Evolutionary conservation across 2,888 invertebrate species (phyloP).

Genomic region (Diachrysia chrysitis): DNA sequence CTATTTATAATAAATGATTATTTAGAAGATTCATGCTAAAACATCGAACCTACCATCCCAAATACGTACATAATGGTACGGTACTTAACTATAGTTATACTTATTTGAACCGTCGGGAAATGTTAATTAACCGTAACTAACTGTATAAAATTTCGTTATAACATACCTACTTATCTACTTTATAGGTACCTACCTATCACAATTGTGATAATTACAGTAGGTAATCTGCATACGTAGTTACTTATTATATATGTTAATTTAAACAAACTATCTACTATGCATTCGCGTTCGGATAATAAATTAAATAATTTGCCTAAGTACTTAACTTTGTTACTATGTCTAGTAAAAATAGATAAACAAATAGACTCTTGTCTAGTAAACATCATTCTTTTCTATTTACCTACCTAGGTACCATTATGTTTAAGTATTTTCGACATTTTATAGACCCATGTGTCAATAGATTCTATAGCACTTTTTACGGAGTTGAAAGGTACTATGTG

Average conservation of each 20-base stretch:
- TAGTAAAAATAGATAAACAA: too few species aligned
- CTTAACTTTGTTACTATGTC: too few species aligned
- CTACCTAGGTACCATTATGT: too few species aligned
- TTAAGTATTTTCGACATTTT: too few species aligned
- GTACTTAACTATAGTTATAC: too few species aligned
- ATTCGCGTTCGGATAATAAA: background rate
- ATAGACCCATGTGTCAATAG: too few species aligned
- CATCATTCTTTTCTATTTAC: too few species aligned
- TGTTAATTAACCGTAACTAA: slow-evolving; percentile 4
- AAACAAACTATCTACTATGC: background rate
- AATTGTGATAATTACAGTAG: background rate
- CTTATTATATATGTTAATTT: slow-evolving; percentile 1
- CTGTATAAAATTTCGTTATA: background rate
- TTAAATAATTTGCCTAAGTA: background rate
- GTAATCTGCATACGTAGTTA: slow-evolving; percentile 4
- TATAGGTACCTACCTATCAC: background rate
- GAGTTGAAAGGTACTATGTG: too few species aligned
- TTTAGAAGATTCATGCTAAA: background rate
- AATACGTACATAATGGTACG: background rate
- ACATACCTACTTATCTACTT: background rate
- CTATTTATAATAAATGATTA: background rate
- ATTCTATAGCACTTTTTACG: too few species aligned
- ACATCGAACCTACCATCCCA: background rate
- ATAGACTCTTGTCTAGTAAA: too few species aligned
- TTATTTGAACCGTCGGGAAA: slow-evolving; percentile 4